These are phyloP conservation scores for Notodromas monacha DNA, from an alignment of 2,888 invertebrate genomes.

Conservation along the genomic window DNA sequence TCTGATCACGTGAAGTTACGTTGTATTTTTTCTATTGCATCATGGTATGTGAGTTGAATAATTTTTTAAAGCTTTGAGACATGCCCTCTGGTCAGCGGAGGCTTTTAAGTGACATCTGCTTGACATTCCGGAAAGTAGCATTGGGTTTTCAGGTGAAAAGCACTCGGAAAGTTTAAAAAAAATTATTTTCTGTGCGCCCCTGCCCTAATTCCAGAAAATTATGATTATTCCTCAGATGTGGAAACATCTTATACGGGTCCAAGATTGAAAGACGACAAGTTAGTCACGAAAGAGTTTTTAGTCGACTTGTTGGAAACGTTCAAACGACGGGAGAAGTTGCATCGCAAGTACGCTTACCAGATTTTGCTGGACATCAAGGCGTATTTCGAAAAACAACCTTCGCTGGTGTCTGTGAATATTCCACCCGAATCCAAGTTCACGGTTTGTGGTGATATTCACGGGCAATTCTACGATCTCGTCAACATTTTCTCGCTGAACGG, in stretches of 20 bases:
- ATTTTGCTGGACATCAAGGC: constrained; percentile 65
- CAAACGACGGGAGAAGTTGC: constrained; percentile 63
- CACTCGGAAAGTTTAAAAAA: too few species aligned
- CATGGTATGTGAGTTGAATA: too few species aligned
- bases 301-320: constrained; percentile 57
- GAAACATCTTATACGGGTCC: constrained; percentile 83
- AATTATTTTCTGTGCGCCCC: too few species aligned
- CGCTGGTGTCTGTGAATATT: constrained; percentile 61
- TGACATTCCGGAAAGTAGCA: too few species aligned
- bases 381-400: constrained; percentile 47
- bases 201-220: too few species aligned
- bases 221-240: too few species aligned
- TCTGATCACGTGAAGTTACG: too few species aligned
- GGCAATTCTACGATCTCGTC: constrained; percentile 90
- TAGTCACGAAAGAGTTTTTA: constrained; percentile 63
- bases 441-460: constrained; percentile 93
- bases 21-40: too few species aligned
- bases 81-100: too few species aligned
- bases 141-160: too few species aligned
- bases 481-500: constrained; percentile 91
- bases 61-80: too few species aligned
- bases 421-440: constrained; percentile 68
- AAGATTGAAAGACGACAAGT: constrained; percentile 37
- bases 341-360: constrained; percentile 89
- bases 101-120: too few species aligned